Evolutionary conservation across 1,140 invertebrate genomes (phyloP), one percentile per base, ranked within the genome.

Genomic region (Cardiocondyla obscurior): DNA sequence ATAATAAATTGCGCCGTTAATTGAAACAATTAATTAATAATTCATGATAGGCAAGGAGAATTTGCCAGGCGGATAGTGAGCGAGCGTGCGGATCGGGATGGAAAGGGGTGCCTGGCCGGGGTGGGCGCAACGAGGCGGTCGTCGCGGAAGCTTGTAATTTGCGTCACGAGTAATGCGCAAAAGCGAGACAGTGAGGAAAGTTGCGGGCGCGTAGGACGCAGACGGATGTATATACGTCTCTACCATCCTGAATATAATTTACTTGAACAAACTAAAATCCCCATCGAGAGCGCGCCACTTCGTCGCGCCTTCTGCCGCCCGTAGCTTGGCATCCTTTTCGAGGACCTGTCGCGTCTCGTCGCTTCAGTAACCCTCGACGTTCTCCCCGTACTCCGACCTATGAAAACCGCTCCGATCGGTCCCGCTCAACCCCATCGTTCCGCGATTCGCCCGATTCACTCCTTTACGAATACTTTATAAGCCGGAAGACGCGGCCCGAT

Each of bases 1-100:
- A 94, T 94, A 93, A 94, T 93, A 93, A 93, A 94, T 91, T 90
- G 93, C 83, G 86, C 91, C 89, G 90, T 93, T 93, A 93, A 92
- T 93, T 93, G 93, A 94, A 94, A 94, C 94, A 94, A 94, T 94
- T 94, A 94, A 94, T 94, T 94, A 94, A 94, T 94, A 94, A 94
- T 94, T 94, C 94, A 94, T 94, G 94, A 93, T 93, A 94, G 92
- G 90, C 88, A 90, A 92, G 89, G 89, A 89, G 91, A 91, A 92
- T 91, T 91, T 87, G 84, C 90, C 88, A 90, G 91, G 88, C 90
- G 89, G 88, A 83, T 85, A 88, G 85, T 85, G 84, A 81, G 83
- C 60, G 79, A 84, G 44, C 44, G 81, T 60, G 81, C 70, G 57
- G 33, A 70, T 74, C 36, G 62, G 58, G 19, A 12, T 19, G 28